phyloP scores from a whole-genome alignment of 2,797 vertebrate genomes.

The Dryobates pubescens region DNA sequence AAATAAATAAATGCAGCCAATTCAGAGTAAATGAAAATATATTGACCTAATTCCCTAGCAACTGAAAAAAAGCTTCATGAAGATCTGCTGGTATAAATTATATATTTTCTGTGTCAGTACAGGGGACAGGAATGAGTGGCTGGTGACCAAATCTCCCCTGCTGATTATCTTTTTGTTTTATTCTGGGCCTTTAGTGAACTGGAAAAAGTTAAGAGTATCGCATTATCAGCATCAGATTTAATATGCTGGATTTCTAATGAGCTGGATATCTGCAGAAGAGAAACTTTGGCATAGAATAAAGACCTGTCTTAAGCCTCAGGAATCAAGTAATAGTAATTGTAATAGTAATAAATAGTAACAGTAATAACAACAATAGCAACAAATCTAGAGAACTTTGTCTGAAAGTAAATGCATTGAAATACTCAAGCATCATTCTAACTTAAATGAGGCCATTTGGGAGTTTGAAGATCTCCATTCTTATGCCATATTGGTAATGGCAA shows the following conservation, averaged over 20 bases:
- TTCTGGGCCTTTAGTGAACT: neutral
- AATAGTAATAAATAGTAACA: no score
- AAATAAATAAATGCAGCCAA: conserved; percentile 23
- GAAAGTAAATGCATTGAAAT: neutral
- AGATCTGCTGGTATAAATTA: conserved; percentile 28
- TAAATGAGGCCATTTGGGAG: fast-evolving
- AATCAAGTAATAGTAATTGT: neutral
- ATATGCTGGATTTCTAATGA: neutral
- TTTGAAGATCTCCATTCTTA: neutral
- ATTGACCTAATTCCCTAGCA: conserved; percentile 47
- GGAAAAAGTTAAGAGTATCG: neutral
- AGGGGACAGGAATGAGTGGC: neutral
- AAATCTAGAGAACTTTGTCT: neutral
- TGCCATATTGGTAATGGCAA: neutral
- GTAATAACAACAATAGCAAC: no score
- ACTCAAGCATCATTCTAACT: neutral
- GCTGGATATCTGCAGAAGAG: neutral
- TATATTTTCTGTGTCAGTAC: neutral
- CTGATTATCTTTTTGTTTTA: neutral
- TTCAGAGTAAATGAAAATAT: conserved; percentile 38
- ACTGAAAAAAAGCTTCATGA: neutral
- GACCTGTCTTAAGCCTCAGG: neutral
- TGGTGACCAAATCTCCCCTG: neutral
- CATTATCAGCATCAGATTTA: conserved; percentile 14
- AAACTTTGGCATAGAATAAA: neutral